These are phyloP conservation scores for Chironomus striatipennis DNA, from an alignment of 1,140 invertebrate species.

Conservation along the genomic window DNA sequence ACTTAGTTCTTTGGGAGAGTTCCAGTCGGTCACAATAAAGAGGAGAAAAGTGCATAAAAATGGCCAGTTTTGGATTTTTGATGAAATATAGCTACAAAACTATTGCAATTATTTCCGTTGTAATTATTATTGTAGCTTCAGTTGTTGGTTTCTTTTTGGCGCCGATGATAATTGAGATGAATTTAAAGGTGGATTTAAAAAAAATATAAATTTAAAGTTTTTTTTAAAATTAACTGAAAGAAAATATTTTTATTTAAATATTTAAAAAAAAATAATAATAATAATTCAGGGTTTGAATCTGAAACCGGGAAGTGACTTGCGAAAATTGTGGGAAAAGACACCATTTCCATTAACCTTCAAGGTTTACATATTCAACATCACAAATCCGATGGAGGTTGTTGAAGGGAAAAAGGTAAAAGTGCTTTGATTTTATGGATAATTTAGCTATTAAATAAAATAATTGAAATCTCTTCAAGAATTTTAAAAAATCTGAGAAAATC, in stretches of 20 bases:
- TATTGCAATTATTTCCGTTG: not conserved
- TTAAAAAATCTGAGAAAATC: too few species aligned
- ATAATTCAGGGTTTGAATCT: constrained; percentile 49
- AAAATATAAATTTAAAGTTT: not conserved
- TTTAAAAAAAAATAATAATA: too few species aligned
- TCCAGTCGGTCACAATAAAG: not conserved
- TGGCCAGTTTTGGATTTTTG: not conserved
- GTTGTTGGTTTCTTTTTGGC: not conserved
- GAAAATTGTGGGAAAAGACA: constrained; percentile 57
- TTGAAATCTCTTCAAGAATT: too few species aligned
- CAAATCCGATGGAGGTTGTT: constrained; percentile 65
- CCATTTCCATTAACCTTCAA: constrained; percentile 67
- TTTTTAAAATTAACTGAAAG: not conserved
- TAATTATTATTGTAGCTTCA: not conserved
- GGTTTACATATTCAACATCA: constrained; percentile 77
- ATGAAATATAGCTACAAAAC: not conserved
- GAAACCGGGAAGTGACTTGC: constrained; percentile 50
- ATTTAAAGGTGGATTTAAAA: not conserved
- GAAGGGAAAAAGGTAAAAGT: constrained; percentile 15
- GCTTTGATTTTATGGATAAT: too few species aligned
- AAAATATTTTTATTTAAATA: too few species aligned
- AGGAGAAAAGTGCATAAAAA: not conserved
- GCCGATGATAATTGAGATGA: not conserved
- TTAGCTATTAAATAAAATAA: too few species aligned
- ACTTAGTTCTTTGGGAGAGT: not conserved